These are phyloP conservation scores for Microcaecilia unicolor DNA, from an alignment of 2,797 vertebrate species.

Conservation along the genomic window DNA sequence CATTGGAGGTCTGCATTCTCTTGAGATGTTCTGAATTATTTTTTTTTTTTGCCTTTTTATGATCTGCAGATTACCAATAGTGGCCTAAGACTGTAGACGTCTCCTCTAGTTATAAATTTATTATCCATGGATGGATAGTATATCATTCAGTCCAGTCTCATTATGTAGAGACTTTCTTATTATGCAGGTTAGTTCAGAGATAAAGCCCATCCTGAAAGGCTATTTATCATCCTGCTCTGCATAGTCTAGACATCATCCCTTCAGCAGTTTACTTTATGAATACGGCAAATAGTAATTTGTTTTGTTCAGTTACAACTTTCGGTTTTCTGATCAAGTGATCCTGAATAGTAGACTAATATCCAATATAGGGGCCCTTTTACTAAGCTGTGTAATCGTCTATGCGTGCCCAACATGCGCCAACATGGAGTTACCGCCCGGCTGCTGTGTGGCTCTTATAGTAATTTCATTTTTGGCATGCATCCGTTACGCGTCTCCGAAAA, in stretches of 20 bases:
- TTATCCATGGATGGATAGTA: too few relatives aligned
- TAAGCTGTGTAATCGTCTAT: too few relatives aligned
- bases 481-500: too few relatives aligned
- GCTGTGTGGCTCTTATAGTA: too few relatives aligned
- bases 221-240: slow-evolving; percentile 22
- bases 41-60: slow-evolving; percentile 5
- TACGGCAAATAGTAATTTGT: slow-evolving; percentile 27
- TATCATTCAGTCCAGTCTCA: not conserved
- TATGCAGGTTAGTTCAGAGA: not conserved
- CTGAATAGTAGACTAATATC: not conserved
- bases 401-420: too few relatives aligned
- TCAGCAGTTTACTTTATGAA: slow-evolving; percentile 22
- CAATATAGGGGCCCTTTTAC: too few relatives aligned
- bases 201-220: not conserved
- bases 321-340: slow-evolving; percentile 11
- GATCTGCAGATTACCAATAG: slow-evolving; percentile 1
- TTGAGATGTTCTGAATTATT: too few relatives aligned
- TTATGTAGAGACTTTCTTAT: not conserved
- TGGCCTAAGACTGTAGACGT: not conserved
- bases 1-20: too few relatives aligned
- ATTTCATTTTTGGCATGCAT: too few relatives aligned
- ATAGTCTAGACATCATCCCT: slow-evolving; percentile 23
- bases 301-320: slow-evolving; percentile 19
- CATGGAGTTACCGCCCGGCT: too few relatives aligned
- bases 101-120: not conserved